phyloP scores from a whole-genome alignment of 2,888 invertebrate genomes.

The Apodemia duryi region DNA sequence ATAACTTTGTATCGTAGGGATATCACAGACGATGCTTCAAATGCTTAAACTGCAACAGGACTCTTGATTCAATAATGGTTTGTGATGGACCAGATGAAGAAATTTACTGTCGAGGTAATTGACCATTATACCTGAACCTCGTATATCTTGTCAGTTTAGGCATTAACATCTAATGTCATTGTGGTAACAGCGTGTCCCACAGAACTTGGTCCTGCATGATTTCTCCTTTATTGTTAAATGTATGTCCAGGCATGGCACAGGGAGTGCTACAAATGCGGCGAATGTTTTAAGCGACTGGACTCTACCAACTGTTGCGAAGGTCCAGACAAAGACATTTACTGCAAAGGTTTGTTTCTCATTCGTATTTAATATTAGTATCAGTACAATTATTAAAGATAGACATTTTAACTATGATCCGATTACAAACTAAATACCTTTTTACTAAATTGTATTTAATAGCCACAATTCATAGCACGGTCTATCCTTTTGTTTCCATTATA shows the following conservation, averaged over 20 bases:
- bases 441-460: constrained; percentile 21
- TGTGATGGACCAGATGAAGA: constrained; percentile 96
- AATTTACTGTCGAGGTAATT: constrained; percentile 94
- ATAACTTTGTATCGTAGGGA: constrained; percentile 79
- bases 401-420: not conserved
- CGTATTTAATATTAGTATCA: not conserved
- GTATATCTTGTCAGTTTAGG: constrained; percentile 37
- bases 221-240: constrained; percentile 56
- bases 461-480: constrained; percentile 27
- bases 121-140: constrained; percentile 32
- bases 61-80: constrained; percentile 92
- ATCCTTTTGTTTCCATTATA: constrained; percentile 23
- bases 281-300: constrained; percentile 92
- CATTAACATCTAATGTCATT: constrained; percentile 55
- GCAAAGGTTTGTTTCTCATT: constrained; percentile 87
- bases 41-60: constrained; percentile 90
- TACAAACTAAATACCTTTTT: constrained; percentile 5
- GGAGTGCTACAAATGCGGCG: constrained; percentile 95
- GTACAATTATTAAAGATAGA: not conserved
- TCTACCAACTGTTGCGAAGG: constrained; percentile 95
- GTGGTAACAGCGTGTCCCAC: constrained; percentile 60
- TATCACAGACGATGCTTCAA: constrained; percentile 95
- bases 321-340: constrained; percentile 97
- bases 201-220: constrained; percentile 54
- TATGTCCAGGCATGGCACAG: constrained; percentile 91